Conservation (phyloP, 1,140 invertebrate species). For the Apis florea region DNA sequence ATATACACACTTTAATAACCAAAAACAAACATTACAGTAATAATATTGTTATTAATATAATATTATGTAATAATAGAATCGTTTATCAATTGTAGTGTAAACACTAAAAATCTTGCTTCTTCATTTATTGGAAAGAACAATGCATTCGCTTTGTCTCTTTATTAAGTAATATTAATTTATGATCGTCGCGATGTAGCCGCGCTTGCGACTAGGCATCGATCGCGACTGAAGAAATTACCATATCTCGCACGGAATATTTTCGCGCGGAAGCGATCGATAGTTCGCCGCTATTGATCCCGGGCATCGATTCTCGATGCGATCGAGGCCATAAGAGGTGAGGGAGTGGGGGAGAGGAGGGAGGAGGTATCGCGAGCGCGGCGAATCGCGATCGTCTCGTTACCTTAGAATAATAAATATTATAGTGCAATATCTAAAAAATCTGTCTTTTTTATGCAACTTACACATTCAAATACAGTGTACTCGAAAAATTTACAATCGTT, state of each 20-base stretch:
- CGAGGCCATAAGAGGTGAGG: constrained; percentile 1
- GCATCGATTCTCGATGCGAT: constrained; percentile 7
- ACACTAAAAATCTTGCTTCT: constrained; percentile 77
- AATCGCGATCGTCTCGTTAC: constrained; percentile 65
- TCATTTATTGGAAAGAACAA: constrained; percentile 73
- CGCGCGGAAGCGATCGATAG: constrained; percentile 17
- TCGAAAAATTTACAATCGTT: constrained; percentile 77
- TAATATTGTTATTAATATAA: constrained; percentile 79
- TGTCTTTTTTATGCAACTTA: constrained; percentile 77
- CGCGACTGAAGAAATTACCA: constrained; percentile 17
- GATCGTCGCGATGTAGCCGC: constrained; percentile 66
- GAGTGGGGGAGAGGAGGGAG: neutral
- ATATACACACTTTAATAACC: constrained; percentile 81
- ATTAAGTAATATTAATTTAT: constrained; percentile 75
- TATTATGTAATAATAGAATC: constrained; percentile 78
- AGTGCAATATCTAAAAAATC: constrained; percentile 80
- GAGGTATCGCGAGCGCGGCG: constrained; percentile 55
- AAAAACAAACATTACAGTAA: constrained; percentile 81
- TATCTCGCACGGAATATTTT: constrained; percentile 1
- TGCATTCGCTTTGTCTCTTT: constrained; percentile 62
- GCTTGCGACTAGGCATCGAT: constrained; percentile 53
- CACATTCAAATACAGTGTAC: constrained; percentile 77
- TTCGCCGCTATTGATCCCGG: constrained; percentile 12
- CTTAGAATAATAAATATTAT: constrained; percentile 78
- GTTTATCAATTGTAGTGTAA: constrained; percentile 79